Evolutionary conservation across 2,113 vertebrate species (phyloP), one percentile per base, ranked within the genome.

Genomic region (Dromaius novaehollandiae): DNA sequence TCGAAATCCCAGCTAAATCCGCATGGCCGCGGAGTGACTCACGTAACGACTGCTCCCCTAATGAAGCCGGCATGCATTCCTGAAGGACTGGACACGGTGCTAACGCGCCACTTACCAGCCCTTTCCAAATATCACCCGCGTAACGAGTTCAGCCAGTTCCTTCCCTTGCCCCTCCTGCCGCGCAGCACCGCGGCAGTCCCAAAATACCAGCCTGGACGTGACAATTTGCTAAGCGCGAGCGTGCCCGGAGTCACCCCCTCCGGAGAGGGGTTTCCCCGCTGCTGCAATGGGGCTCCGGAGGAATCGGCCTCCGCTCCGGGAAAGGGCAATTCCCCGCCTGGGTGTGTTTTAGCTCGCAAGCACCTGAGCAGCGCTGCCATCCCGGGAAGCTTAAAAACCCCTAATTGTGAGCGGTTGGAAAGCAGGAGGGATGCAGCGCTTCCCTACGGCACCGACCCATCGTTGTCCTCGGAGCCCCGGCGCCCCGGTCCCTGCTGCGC

Each of bases 61-160:
- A 20, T 13, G 94, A 60, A 30, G 85, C 87, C 96, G 24, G 95
- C 46, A 2, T 6, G 94, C 96, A 88, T 97, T 97, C 96, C 94
- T 96, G 7, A 38, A 2, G 8, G 90, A 15, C 89, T 50, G 96
- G 96, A 91, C 96, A 74, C 6, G 19, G 40, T 82, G 38, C 25
- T 73, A 71, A 50, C 70, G 0, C 40, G 92, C 64, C 69, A 69
- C 77, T 78, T 68, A 21, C 60, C 38, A 79, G 42, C 74, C 90
- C 86, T 90, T n/a, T 11, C 34, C 61, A 15, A 63, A 58, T 36
- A 38, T 16, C 91, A 65, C 90, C 85, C 2, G 92, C 0, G 46
- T 5, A 63, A 88, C 95, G 6, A 89, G 96, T 82, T 25, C 0
- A 30, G 93, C 97, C 91, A 19, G 96, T 95, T 93, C 1, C 28